A percentile compares a stretch with the other conserved stretches of the same genome.
Evolutionary conservation across 2,113 vertebrate genomes (phyloP).

Genomic region (Aix galericulata): DNA sequence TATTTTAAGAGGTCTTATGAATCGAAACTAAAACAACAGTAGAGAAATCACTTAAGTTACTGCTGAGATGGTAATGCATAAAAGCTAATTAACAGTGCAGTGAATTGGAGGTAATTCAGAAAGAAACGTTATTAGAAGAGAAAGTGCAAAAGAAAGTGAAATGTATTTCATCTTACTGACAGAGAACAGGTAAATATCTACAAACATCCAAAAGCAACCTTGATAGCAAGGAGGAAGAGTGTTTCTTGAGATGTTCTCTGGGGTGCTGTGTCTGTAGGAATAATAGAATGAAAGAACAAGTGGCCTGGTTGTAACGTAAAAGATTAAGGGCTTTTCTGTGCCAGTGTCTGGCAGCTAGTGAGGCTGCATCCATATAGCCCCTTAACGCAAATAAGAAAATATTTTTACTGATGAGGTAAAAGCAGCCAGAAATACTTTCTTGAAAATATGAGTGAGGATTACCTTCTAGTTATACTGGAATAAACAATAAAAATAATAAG

Average conservation of each 20-base stretch:
- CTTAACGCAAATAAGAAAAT: not conserved
- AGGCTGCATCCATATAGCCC: not conserved
- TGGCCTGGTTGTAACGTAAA: not conserved
- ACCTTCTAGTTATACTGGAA: not conserved
- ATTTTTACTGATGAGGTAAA: not conserved
- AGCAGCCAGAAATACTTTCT: not conserved
- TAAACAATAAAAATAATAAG: not conserved
- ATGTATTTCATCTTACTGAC: not conserved
- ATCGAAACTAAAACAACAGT: not conserved
- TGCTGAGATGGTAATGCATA: slow-evolving; percentile 2
- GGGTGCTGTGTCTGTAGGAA: not conserved
- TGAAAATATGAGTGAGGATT: not conserved
- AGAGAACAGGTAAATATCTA: not conserved
- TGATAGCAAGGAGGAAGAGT: not conserved
- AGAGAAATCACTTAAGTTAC: not conserved
- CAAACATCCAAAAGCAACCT: not conserved
- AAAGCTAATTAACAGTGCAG: slow-evolving; percentile 28
- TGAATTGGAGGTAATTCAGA: not conserved
- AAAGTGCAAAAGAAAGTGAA: not conserved
- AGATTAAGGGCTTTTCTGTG: not conserved
- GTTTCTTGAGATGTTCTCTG: not conserved
- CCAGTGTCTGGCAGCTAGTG: not conserved
- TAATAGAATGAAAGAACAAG: not conserved
- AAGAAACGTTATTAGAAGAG: slow-evolving; percentile 4
- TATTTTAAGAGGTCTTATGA: not conserved